Percentiles rank a stretch among this genome's conserved stretches.
These are phyloP conservation scores for Cryptoblepharus egeriae DNA, from an alignment of 2,797 vertebrate species.

Conservation along the genomic window DNA sequence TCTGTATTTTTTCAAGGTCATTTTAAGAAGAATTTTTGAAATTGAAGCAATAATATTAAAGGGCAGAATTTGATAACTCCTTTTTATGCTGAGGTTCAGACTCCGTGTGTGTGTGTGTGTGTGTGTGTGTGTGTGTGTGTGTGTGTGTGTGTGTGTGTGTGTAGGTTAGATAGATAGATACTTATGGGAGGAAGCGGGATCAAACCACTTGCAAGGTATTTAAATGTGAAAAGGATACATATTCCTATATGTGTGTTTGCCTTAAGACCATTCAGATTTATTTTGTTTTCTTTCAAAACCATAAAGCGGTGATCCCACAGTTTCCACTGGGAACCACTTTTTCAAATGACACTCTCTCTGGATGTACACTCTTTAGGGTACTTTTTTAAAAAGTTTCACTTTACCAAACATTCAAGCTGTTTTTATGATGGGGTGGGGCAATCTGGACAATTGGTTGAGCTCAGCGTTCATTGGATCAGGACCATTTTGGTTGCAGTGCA, in stretches of 20 bases:
- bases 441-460: too few relatives aligned
- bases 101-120: too few relatives aligned
- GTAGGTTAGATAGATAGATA: conserved; percentile 6
- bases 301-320: not conserved
- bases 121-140: too few relatives aligned
- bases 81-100: conserved; percentile 46
- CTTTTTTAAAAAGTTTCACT: too few relatives aligned
- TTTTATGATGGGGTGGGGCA: too few relatives aligned
- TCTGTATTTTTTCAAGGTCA: conserved; percentile 63
- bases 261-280: conserved; percentile 34
- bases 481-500: too few relatives aligned
- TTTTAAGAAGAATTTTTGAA: conserved; percentile 59
- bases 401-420: too few relatives aligned
- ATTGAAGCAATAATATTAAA: conserved; percentile 48
- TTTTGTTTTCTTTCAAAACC: conserved; percentile 29
- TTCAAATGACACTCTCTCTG: too few relatives aligned
- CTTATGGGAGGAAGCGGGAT: conserved; percentile 51
- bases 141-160: too few relatives aligned
- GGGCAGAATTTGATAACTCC: conserved; percentile 43
- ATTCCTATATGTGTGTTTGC: conserved; percentile 25
- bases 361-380: too few relatives aligned
- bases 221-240: conserved; percentile 32
- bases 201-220: conserved; percentile 48
- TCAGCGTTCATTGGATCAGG: too few relatives aligned
- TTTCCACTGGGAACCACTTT: too few relatives aligned